Evolutionary conservation across 2,113 vertebrate species (phyloP), one percentile per base, ranked within the genome.

Genomic region (Thryonomys swinderianus): DNA sequence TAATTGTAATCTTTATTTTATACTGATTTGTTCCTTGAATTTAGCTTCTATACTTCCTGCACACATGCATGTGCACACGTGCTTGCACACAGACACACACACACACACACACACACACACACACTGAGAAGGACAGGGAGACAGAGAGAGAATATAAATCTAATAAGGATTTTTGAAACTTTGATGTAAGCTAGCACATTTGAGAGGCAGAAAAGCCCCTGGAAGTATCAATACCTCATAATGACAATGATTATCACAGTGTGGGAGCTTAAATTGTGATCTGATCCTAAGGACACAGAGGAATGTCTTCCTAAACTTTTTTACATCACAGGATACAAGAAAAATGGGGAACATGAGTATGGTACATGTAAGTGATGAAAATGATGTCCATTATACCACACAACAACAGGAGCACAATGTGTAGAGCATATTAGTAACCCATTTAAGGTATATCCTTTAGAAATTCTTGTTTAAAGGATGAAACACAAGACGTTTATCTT

Each of bases 1-100:
- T 88, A 86, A 16, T 71, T 67, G 37, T 69, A 69, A 48, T 79
- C 23, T 84, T 93, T 51, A 76, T 86, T 92, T 93, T 80, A 85
- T 16, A 76, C n/a, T 57, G 13, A 86, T 40, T 48, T 83, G 73
- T 61, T 91, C 37, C 14, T 95, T 94, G 48, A 2, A 55, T 92
- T 94, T 92, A 48, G 42, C n/a, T 59, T 61, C 3, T 67, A 34
- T 86, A 10, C 7, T 2, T 13, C 25, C 21, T 37, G 27, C 62
- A 64, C 27, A 64, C 2, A 32, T 27, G 30, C 30, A 64, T 27
- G 9, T 8, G 11, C 69, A 25, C 23, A 42, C 71, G 20, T 37
- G 42, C 66, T n/a, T 34, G 37, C 69, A 18, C 14, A 16, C 32
- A 67, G n/a, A n/a, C 48, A 51, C 2, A 32, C 30, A 64, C 30